Evolutionary conservation across 1,140 invertebrate species (phyloP).

Genomic region (Phocides pigmalion): DNA sequence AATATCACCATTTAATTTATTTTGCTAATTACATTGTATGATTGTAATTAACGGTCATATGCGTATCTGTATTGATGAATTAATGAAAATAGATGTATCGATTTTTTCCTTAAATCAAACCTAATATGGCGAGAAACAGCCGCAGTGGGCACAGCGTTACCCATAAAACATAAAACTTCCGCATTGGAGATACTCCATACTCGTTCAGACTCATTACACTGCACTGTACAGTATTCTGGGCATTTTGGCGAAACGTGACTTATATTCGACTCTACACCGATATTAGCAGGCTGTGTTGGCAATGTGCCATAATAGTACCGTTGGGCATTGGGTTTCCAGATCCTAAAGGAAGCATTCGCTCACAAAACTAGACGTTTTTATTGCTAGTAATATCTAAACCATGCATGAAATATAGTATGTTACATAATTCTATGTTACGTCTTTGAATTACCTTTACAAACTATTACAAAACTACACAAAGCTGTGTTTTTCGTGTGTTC

Average conservation of each 20-base stretch:
- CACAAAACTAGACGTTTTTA: constrained; percentile 60
- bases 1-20: too few relatives aligned
- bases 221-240: constrained; percentile 50
- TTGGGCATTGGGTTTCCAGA: constrained; percentile 53
- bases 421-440: background rate
- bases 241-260: constrained; percentile 61
- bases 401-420: background rate
- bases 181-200: constrained; percentile 17
- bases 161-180: constrained; percentile 27
- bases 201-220: constrained; percentile 21
- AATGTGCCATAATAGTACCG: constrained; percentile 58
- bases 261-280: constrained; percentile 50
- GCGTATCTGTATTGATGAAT: too few relatives aligned
- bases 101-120: background rate
- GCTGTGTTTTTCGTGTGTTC: too few relatives aligned
- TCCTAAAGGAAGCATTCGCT: constrained; percentile 59
- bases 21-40: too few relatives aligned
- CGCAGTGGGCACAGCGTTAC: background rate
- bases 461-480: background rate
- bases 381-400: constrained; percentile 41
- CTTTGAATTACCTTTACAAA: background rate
- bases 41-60: too few relatives aligned
- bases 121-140: background rate
- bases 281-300: constrained; percentile 62
- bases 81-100: too few relatives aligned